Base-by-base conservation (phyloP, 2,113 vertebrate species). In the Hucho hucho region DNA sequence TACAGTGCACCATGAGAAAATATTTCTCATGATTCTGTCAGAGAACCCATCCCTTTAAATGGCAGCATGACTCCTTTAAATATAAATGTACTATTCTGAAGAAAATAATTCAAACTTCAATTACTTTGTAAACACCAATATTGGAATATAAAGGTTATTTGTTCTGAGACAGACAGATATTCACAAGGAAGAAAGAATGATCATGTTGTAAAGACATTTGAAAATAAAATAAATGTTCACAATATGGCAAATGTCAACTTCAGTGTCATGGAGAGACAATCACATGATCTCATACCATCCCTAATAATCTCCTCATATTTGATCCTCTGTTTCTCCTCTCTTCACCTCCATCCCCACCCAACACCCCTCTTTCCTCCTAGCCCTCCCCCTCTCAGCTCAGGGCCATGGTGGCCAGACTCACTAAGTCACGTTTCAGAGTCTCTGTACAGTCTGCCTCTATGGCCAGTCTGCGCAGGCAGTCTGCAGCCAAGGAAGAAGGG, bases 401-500 rank as follows among this genome's bases (percentile, higher is more conserved):
- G 22, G 89, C 87, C 0, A 3, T 64, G 0, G 87, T 75, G 16
- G 75, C 86, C 46, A 93, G 67, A 26, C 64, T 28, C 0, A 92
- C 61, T 2, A 94, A 75, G 43, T 93, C 92, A 78, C 4, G 81
- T 18, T 84, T 92, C 69, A 93, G 90, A 11, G 79, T 77, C 53
- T 91, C 82, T 0, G 65, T 29, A n/a, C 92, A 88, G 75, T 91
- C 86, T 0, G 78, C 88, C 69, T 89, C 82, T 56, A 79, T 71
- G 26, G 79, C 83, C 3, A 93, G 79, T 32, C 76, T 78, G 43
- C 75, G 73, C 61, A 93, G 83, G 73, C 89, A 91, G 7, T 77
- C 86, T 0, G 75, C 89, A 0, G 87, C 85, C 0, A 78, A 24
- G 4, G 85, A 68, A 63, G 83, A 83, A 11, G 47, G 47, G 25